Evolutionary conservation across 2,888 invertebrate genomes (phyloP).

Genomic region (Periphyllus acericola): DNA sequence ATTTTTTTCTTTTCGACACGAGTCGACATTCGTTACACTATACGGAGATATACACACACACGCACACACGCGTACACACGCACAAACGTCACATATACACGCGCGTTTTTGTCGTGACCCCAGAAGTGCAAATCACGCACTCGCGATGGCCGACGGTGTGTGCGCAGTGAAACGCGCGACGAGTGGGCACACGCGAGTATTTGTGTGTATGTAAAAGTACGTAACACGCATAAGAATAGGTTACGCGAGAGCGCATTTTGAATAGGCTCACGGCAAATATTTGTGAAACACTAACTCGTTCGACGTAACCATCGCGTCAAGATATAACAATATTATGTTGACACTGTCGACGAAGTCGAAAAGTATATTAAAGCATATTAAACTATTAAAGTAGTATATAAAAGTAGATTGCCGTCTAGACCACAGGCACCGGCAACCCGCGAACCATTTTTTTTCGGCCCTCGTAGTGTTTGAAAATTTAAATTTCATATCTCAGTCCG

Average conservation of each 20-base stretch:
- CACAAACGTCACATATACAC: not conserved
- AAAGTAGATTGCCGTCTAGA: too few relatives aligned
- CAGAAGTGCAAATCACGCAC: not conserved
- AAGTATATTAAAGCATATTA: too few relatives aligned
- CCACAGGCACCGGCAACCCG: too few relatives aligned
- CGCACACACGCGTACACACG: too few relatives aligned
- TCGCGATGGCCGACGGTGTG: not conserved
- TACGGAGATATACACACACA: too few relatives aligned
- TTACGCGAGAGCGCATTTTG: not conserved
- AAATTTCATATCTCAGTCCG: too few relatives aligned
- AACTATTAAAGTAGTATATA: too few relatives aligned
- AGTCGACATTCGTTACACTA: not conserved
- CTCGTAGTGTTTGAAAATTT: too few relatives aligned
- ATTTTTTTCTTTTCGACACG: not conserved
- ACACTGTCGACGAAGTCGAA: too few relatives aligned
- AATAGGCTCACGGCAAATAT: not conserved
- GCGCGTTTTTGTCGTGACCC: not conserved
- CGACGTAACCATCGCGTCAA: not conserved
- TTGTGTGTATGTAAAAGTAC: too few relatives aligned
- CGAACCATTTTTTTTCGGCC: too few relatives aligned
- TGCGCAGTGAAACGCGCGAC: not conserved
- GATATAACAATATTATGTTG: not conserved
- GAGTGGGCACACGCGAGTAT: not conserved
- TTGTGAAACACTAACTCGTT: not conserved
- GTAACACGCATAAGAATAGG: not conserved